Conservation (phyloP, 2,888 invertebrate genomes). For the Athalia rosae region DNA sequence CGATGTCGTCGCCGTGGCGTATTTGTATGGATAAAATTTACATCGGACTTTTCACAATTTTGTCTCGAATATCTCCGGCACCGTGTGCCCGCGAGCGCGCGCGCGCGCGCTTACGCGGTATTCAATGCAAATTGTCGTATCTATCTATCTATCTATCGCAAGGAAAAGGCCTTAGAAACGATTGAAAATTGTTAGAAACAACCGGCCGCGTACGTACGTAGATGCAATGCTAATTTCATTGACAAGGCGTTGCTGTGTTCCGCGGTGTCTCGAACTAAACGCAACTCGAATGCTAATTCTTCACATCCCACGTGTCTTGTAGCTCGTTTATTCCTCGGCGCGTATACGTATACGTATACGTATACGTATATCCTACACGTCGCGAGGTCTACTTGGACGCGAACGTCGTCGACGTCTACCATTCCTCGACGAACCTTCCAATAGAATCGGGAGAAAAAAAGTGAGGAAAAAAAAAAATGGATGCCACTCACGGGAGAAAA, state of each 20-base stretch:
- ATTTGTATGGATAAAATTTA: conserved; percentile 28
- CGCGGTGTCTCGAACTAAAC: conserved; percentile 41
- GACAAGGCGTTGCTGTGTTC: conserved; percentile 43
- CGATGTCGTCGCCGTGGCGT: neutral
- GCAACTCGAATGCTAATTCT: conserved; percentile 44
- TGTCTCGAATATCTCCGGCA: conserved; percentile 26
- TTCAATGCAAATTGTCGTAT: conserved; percentile 40
- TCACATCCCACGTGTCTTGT: conserved; percentile 43
- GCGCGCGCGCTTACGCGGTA: neutral
- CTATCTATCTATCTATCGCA: conserved; percentile 33
- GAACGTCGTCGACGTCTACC: neutral
- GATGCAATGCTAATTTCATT: conserved; percentile 44
- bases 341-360: neutral
- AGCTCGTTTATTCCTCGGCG: conserved; percentile 39
- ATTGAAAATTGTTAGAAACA: conserved; percentile 32
- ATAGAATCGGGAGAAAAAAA: neutral
- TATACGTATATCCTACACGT: too few species aligned
- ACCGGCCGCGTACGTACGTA: conserved; percentile 19
- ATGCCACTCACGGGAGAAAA: conserved; percentile 8
- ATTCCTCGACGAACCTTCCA: neutral
- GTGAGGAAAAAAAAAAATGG: neutral
- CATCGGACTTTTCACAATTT: conserved; percentile 34
- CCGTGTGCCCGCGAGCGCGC: neutral
- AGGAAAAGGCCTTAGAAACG: conserved; percentile 27
- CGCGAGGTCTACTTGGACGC: neutral